A percentile compares a stretch with the other conserved stretches of the same genome.
These are phyloP conservation scores for Drosophila eugracilis DNA, from an alignment of 1,140 invertebrate species.

Conservation along the genomic window DNA sequence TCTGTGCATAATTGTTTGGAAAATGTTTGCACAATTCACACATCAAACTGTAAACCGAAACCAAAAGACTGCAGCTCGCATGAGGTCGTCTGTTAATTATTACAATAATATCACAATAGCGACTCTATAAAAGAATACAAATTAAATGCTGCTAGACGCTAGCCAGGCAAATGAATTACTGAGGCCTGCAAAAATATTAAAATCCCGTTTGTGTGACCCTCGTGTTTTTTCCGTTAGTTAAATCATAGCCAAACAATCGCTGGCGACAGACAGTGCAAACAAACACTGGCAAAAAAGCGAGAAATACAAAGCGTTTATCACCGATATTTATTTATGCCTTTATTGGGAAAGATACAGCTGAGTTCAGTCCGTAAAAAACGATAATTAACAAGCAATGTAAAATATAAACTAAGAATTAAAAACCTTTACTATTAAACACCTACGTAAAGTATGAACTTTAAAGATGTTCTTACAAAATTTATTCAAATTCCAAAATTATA, in stretches of 20 bases:
- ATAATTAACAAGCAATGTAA: background rate
- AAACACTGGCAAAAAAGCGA: constrained; percentile 30
- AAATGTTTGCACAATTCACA: constrained; percentile 61
- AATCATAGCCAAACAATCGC: constrained; percentile 59
- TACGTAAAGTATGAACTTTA: too few species aligned
- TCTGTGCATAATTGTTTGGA: constrained; percentile 68
- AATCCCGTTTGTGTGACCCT: constrained; percentile 15
- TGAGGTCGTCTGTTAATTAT: constrained; percentile 52
- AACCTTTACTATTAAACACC: too few species aligned
- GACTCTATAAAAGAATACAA: constrained; percentile 36
- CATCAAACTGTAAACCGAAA: constrained; percentile 30
- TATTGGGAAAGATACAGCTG: background rate
- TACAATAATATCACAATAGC: too few species aligned
- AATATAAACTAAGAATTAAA: background rate
- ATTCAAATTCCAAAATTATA: background rate
- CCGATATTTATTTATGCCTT: constrained; percentile 24
- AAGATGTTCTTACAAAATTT: background rate
- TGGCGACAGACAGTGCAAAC: constrained; percentile 47
- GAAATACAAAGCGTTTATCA: constrained; percentile 54
- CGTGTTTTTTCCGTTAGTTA: constrained; percentile 45
- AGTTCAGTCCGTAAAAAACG: background rate
- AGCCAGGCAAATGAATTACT: constrained; percentile 48
- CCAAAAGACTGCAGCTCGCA: constrained; percentile 13
- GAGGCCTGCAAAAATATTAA: constrained; percentile 36
- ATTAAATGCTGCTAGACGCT: constrained; percentile 64